These are phyloP conservation scores for Campoletis raptor DNA, from an alignment of 2,888 invertebrate genomes.

Conservation along the genomic window DNA sequence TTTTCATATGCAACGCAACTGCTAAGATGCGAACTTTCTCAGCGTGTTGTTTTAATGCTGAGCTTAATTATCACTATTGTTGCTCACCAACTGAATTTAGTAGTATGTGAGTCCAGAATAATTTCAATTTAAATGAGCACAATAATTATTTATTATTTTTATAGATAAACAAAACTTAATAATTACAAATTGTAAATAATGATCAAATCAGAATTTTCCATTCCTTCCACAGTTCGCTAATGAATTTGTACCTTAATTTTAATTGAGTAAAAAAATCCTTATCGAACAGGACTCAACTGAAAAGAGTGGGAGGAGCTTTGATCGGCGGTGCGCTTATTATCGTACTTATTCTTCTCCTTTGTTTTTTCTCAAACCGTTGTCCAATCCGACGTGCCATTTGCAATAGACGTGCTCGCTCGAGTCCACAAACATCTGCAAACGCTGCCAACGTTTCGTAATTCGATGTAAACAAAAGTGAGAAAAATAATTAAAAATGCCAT, in stretches of 20 bases:
- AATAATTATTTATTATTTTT: background rate
- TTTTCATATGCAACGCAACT: constrained; percentile 36
- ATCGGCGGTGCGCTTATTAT: constrained; percentile 45
- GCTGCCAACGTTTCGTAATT: background rate
- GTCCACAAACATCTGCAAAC: constrained; percentile 9
- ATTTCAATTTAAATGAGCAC: background rate
- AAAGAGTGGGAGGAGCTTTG: constrained; percentile 55
- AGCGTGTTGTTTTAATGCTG: constrained; percentile 65
- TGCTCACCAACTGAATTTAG: constrained; percentile 54
- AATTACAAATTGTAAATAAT: too few species aligned
- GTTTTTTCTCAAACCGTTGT: constrained; percentile 67
- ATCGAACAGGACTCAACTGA: constrained; percentile 47
- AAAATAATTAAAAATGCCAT: too few species aligned
- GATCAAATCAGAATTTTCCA: too few species aligned
- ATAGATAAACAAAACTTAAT: too few species aligned
- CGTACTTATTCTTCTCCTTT: constrained; percentile 54
- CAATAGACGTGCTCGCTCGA: constrained; percentile 1
- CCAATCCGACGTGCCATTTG: constrained; percentile 59
- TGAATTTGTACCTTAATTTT: background rate
- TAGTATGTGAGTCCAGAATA: constrained; percentile 48
- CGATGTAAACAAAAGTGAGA: too few species aligned
- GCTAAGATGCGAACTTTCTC: background rate
- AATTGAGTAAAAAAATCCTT: background rate
- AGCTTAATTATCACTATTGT: constrained; percentile 67
- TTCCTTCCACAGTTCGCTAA: background rate